Base-by-base conservation (phyloP, 2,797 vertebrate genomes). In the Arrhamphus sclerolepis region DNA sequence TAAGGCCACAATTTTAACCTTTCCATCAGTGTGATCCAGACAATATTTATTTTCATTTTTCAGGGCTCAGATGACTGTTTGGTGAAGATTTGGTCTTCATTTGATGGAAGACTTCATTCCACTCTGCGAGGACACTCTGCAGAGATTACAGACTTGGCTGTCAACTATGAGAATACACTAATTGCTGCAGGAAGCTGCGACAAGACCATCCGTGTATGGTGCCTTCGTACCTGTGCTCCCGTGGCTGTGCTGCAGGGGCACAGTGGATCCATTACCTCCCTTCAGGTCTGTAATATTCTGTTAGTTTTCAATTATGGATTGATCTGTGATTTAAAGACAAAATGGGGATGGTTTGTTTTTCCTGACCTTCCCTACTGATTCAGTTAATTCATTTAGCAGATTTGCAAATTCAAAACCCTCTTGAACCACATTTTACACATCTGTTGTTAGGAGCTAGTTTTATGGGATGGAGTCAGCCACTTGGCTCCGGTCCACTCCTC, bases 31-130 rank as follows among this genome's bases (percentile, higher is more conserved):
- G 0, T 50, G 18, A 40, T 6, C 46, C 44, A 42, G 47, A 34
- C 3, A 3, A 6, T 17, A 40, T 1, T 2, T 40, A 0, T 34
- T 43, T 49, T 42, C 46, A 0, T 65, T 67, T 60, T 20, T 20
- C 56, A 99, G 98, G 98, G 98, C 71, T 98, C 98, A 19, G 98
- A 99, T 77, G 98, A 99, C 89, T 98, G 96, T 79, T 93, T 99
- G 87, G 97, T 99, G 70, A 99, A 99, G 88, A 98, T 99, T 62
- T 99, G 98, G 98, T 98, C 96, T 62, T 96, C 97, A 5, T 94
- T 96, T 69, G 96, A 98, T 14, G 98, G 98, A 70, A 93, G 96
- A 28, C 93, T 99, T 3, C 92, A 98, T 73, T 94, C 97, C 26
- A 99, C 97, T 0, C 85, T 99, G 73, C 89, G 98, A 72, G 98